Conservation (phyloP, 2,797 vertebrate species). For the Phrynocephalus vlangalii region DNA sequence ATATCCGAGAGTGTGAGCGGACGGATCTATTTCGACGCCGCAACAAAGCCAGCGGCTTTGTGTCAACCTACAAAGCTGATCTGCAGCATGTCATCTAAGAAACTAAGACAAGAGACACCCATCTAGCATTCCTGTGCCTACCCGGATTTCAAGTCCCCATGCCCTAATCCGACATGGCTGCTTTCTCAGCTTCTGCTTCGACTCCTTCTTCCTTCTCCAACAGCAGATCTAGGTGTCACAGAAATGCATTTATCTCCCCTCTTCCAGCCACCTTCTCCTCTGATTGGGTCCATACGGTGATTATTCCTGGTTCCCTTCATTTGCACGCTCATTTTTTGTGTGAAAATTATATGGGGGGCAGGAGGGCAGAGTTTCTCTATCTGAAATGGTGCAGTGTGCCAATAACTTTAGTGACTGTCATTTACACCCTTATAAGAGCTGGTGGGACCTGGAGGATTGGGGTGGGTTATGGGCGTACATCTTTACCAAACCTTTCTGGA, state of each 20-base stretch:
- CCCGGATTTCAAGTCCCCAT: conserved; percentile 6
- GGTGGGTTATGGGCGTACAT: conserved; percentile 35
- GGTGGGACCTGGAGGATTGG: conserved; percentile 29
- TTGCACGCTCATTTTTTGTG: conserved; percentile 31
- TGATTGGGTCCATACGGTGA: conserved; percentile 30
- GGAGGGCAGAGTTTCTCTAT: conserved; percentile 56
- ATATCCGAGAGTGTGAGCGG: not conserved
- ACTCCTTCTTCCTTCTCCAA: not conserved
- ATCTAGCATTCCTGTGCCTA: conserved; percentile 32
- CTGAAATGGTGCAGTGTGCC: conserved; percentile 62
- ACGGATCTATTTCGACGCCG: conserved; percentile 48
- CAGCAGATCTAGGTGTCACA: conserved; percentile 11
- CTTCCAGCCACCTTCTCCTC: conserved; percentile 10
- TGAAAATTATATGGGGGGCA: conserved; percentile 48
- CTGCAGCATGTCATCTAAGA: conserved; percentile 63
- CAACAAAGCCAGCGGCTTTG: conserved; percentile 51
- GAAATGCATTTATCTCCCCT: not conserved
- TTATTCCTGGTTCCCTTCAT: conserved; percentile 3
- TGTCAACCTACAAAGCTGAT: conserved; percentile 57
- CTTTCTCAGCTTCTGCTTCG: not conserved
- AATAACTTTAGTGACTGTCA: conserved; percentile 64
- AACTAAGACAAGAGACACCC: conserved; percentile 59
- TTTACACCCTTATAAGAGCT: conserved; percentile 57
- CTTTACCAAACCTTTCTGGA: conserved; percentile 41
- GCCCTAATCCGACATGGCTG: not conserved